These are phyloP conservation scores for Calameuta idolon DNA, from an alignment of 2,888 invertebrate genomes.

Conservation along the genomic window DNA sequence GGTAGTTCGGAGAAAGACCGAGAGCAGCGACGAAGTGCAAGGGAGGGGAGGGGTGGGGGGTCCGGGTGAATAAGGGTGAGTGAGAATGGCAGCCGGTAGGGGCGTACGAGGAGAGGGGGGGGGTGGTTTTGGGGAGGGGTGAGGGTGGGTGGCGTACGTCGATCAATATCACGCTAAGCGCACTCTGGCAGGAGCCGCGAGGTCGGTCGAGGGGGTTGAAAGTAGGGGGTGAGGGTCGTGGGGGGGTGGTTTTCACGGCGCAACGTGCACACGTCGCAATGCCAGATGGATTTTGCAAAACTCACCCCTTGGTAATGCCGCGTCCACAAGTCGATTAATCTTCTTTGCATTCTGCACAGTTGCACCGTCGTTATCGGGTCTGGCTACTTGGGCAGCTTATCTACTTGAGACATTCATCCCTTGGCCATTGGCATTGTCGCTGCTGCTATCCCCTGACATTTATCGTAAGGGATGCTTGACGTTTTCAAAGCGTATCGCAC, in stretches of 20 bases:
- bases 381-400: no score
- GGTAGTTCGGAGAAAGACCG: background rate
- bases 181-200: constrained; percentile 45
- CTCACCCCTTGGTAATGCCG: background rate
- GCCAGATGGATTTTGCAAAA: constrained; percentile 17
- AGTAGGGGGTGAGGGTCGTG: background rate
- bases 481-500: no score
- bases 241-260: background rate
- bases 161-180: constrained; percentile 62
- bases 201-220: constrained; percentile 17
- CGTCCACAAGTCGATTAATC: no score
- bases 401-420: no score
- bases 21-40: constrained; percentile 1
- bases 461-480: no score
- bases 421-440: no score
- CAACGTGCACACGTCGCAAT: constrained; percentile 3
- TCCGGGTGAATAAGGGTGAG: background rate
- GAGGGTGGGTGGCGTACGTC: constrained; percentile 44
- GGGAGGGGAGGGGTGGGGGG: constrained; percentile 7
- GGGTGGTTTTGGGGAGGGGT: constrained; percentile 24
- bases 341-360: no score
- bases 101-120: constrained; percentile 3
- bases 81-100: background rate
- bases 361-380: no score
- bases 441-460: no score